Evolutionary conservation across 2,113 vertebrate species (phyloP), one percentile per base, ranked within the genome.

Genomic region (Brienomyrus longianalis): DNA sequence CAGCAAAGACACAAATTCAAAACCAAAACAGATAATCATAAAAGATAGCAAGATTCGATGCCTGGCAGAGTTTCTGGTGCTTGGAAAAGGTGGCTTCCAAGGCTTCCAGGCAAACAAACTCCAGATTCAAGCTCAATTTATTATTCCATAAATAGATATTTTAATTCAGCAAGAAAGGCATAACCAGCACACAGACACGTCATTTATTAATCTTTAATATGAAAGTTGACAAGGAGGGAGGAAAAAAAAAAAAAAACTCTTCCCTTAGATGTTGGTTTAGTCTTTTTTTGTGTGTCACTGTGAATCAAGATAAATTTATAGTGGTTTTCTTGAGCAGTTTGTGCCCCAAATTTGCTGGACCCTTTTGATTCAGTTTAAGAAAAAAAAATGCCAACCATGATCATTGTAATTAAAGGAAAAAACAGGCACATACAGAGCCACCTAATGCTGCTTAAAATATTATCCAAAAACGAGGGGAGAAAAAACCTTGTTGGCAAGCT

Each of bases 381-480:
- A 92, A 90, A 90, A 87, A 91, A 90, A 45, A 74, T 89, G 90
- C 45, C 51, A 62, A 66, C 84, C 3, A 89, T 51, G 47, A 54
- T 23, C n/a, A 3, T n/a, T 88, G 21, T 54, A 80, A 51, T 43
- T 84, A 31, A 90, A 89, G 86, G 87, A 90, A 83, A 93, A 91
- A 92, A 56, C 91, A 93, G 93, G 92, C 92, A 92, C 92, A 93
- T 92, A 94, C 89, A 91, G 84, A 95, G 95, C 93, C 90, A 93
- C 86, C 94, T 95, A 95, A 96, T 96, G 95, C 96, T 94, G 95
- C 93, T 93, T 92, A 88, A 96, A 93, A 94, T 92, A 95, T 90
- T 91, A 94, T 92, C 85, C 92, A 23, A 91, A 43, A 45, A 39
- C 8, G 35, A 43, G 77, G 31, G 77, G 43, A 45, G 77, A 7